These are phyloP conservation scores for Lithosia quadra DNA, from an alignment of 2,888 invertebrate species.

Conservation along the genomic window DNA sequence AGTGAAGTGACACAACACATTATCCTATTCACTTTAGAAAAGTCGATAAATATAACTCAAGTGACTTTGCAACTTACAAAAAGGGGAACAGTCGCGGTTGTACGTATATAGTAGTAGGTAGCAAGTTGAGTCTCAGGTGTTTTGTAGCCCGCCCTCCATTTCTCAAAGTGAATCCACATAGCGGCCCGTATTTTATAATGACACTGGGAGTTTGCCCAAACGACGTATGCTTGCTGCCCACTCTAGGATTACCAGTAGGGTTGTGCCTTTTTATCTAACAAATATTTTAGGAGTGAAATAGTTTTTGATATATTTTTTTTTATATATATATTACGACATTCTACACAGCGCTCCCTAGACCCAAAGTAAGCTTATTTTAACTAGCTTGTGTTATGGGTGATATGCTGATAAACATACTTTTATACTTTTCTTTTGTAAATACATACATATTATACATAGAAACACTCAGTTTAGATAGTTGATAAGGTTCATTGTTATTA, in stretches of 20 bases:
- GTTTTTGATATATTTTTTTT: no score
- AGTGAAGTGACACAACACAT: slow-evolving; percentile 35
- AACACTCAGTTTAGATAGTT: slow-evolving; percentile 29
- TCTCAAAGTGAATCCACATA: slow-evolving; percentile 83
- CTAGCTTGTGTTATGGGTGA: slow-evolving; percentile 50
- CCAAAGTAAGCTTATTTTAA: no score
- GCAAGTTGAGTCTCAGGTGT: slow-evolving; percentile 74
- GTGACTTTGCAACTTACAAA: slow-evolving; percentile 66
- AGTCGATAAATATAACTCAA: slow-evolving; percentile 62
- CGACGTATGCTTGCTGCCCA: slow-evolving; percentile 81
- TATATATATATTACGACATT: no score
- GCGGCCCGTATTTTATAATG: slow-evolving; percentile 84
- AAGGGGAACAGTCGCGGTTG: slow-evolving; percentile 57
- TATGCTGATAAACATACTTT: no score
- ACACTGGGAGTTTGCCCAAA: slow-evolving; percentile 78
- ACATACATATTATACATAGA: no score
- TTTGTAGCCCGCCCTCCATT: slow-evolving; percentile 75
- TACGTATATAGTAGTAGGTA: slow-evolving; percentile 58
- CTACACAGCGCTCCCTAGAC: no score
- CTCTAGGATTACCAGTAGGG: slow-evolving; percentile 78
- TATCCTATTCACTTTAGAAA: slow-evolving; percentile 50
- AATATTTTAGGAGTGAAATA: slow-evolving; percentile 64
- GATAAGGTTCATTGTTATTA: slow-evolving; percentile 17
- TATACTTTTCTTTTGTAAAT: no score
- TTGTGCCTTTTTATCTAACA: slow-evolving; percentile 60